Conservation (phyloP, 2,797 vertebrate genomes). For the Sebastes kiyomatsui region DNA sequence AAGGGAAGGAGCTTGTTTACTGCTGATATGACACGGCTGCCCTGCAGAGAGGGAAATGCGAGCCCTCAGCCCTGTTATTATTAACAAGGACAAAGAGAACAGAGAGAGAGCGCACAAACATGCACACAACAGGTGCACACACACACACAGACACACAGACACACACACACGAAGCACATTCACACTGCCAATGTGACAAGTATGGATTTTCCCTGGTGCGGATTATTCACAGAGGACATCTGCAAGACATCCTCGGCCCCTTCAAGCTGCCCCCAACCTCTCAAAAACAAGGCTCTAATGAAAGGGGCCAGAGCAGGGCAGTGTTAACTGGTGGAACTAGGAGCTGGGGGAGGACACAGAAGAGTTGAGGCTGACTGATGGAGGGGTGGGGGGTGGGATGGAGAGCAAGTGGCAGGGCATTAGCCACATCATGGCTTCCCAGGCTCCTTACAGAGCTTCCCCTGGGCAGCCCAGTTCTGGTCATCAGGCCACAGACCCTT, state of each 20-base stretch:
- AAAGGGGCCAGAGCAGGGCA: conserved; percentile 69
- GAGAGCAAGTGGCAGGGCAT: conserved; percentile 81
- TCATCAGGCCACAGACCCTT: conserved; percentile 79
- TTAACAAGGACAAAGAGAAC: conserved; percentile 91
- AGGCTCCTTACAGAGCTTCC: conserved; percentile 78
- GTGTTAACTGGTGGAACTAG: conserved; percentile 68
- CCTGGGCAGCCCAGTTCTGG: conserved; percentile 71
- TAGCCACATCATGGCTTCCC: conserved; percentile 83
- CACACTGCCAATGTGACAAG: conserved; percentile 82
- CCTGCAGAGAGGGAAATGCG: conserved; percentile 86
- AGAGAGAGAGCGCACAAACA: conserved; percentile 75
- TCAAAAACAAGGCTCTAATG: conserved; percentile 77
- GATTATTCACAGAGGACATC: conserved; percentile 86
- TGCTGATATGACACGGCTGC: conserved; percentile 87
- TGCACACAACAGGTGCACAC: conserved; percentile 42
- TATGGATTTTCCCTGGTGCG: conserved; percentile 83
- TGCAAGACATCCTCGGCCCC: conserved; percentile 74
- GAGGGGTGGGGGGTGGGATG: conserved; percentile 15
- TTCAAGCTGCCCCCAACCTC: conserved; percentile 69
- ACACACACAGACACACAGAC: background rate
- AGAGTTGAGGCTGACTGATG: conserved; percentile 70
- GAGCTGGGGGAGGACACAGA: conserved; percentile 62
- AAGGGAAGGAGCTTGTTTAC: conserved; percentile 88
- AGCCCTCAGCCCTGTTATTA: conserved; percentile 89
- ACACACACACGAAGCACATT: conserved; percentile 31